Base-by-base conservation (phyloP, 92 coral and sea anemone genomes). In the Desmophyllum pertusum region DNA sequence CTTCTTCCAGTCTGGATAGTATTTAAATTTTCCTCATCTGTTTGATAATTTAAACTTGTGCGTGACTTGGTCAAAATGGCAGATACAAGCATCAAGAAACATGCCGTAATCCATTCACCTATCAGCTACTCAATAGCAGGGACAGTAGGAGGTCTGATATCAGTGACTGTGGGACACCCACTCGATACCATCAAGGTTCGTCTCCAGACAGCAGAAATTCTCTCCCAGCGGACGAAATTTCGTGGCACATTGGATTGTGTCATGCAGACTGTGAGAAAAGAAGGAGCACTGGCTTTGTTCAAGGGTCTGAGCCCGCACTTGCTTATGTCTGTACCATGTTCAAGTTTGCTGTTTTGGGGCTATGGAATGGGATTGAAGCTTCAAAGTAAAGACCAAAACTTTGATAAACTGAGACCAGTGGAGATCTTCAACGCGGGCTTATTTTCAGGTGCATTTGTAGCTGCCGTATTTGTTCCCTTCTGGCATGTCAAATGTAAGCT, bases 131-230 rank as follows among this genome's bases (percentile, higher is more conserved):
- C 95, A 14, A 74, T 95, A 27, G 98, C 98, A 23, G 98, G 98
- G 30, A 90, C 94, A 35, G 86, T 92, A 42, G 98, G 98, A n/a
- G 98, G 98, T 35, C 84, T 93, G 84, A 73, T 88, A 13, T 67
- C 90, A 3, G 90, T 93, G 77, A 77, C 85, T 11, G 98, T 92
- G 8, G 98, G 98, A 13, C 98, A 93, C 75, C 98, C 98, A 15
- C 86, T 95, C 8, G 98, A 95, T 81, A 95, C 97, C 48, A 83
- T 95, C 83, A 95, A 95, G 73, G 98, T 95, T 62, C 97, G 97
- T 33, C 93, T 95, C 0, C 98, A 95, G 83, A 85, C 97, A 42
- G 88, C 86, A 42, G 87, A 92, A 19, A 64, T 73, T 61, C 88
- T 86, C 37, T 76, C 81, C 43, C 95, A 92, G 8, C 79, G 83